Base-by-base conservation (phyloP, 2,797 vertebrate genomes). In the Macrochelys suwanniensis region DNA sequence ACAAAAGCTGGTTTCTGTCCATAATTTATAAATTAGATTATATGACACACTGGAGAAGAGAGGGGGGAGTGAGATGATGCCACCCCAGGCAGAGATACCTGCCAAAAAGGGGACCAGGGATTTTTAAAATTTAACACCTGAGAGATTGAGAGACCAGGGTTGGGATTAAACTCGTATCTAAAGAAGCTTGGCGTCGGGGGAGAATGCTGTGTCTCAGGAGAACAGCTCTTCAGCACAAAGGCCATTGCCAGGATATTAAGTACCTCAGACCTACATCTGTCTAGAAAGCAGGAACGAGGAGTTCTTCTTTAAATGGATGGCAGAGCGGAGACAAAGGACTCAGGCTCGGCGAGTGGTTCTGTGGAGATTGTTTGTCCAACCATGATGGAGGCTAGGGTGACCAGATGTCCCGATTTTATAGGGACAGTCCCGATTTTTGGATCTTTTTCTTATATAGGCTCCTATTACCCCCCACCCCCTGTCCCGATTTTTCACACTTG, bases 41-140 rank as follows among this genome's bases (percentile, higher is more conserved):
- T 28, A 26, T 45, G 71, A 47, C 10, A 15, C 23, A 45, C 23
- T 6, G 42, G 42, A 26, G 42, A 47, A 76, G 71, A 2, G 42
- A 74, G 5, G 3, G 11, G 12, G 12, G 25, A 47, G 37, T 16
- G 71, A 57, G 56, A 68, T 89, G 80, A 80, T 47, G 5, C 37
- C 53, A 78, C 74, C 61, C 51, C 11, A 83, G 57, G 83, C 59
- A 89, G 25, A 47, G 42, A 74, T 23, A 26, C 0, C 0, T 21
- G 51, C 79, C 80, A 88, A 76, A 2, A 13, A 5, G 78, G 78
- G 88, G 85, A 37, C 0, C 0, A 87, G 51, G 0, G 4, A 1
- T 21, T 28, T 11, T 59, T 49, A 80, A 19, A n/a, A 26, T 16
- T 71, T 13, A 37, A 28, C 25, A 47, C 7, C 11, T 81, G 47